phyloP scores from a whole-genome alignment of 2,797 vertebrate species.

The Etheostoma perlongum region DNA sequence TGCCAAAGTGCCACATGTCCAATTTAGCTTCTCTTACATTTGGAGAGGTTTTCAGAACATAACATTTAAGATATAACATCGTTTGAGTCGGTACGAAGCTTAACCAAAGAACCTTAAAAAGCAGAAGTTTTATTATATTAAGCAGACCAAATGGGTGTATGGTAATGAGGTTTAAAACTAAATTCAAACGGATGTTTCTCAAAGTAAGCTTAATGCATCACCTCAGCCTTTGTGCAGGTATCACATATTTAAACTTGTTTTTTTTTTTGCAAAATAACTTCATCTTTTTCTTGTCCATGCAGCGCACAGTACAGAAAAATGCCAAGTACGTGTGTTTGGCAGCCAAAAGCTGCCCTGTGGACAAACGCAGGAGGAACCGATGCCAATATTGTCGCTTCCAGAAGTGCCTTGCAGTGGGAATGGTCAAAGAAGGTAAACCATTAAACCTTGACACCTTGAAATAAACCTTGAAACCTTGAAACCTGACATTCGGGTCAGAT shows the following conservation, averaged over 20 bases:
- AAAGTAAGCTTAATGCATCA: not conserved
- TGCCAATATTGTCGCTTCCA: conserved; percentile 98
- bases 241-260: too few species aligned
- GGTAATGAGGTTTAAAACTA: not conserved
- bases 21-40: too few species aligned
- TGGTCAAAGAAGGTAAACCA: conserved; percentile 95
- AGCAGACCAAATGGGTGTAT: too few species aligned
- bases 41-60: not conserved
- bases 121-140: not conserved
- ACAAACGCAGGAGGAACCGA: conserved; percentile 95
- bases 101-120: not conserved
- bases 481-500: not conserved
- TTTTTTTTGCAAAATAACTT: not conserved
- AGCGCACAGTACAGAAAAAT: conserved; percentile 98
- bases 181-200: not conserved
- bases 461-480: too few species aligned
- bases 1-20: not conserved
- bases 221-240: not conserved
- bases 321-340: conserved; percentile 97
- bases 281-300: conserved; percentile 39
- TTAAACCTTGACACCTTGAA: not conserved
- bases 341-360: conserved; percentile 95
- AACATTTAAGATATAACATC: not conserved
- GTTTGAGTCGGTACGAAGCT: not conserved
- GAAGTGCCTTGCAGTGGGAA: conserved; percentile 96